Evolutionary conservation across 1,140 invertebrate genomes (phyloP).

Genomic region (Leucophenga varia): DNA sequence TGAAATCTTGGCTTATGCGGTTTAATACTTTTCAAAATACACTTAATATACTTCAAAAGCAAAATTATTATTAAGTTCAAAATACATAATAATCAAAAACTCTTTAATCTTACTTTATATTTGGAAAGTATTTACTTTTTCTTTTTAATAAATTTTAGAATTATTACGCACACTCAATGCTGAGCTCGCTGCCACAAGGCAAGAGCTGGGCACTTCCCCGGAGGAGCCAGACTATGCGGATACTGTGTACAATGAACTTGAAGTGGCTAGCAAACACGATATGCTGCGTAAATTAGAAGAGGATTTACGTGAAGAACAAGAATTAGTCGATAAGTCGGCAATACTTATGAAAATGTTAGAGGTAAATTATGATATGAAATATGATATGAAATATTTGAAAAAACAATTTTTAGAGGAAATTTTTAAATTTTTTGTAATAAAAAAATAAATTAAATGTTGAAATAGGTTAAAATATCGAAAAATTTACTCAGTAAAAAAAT

Average conservation of each 20-base stretch:
- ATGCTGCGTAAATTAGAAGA: constrained; percentile 48
- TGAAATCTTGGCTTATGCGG: no score
- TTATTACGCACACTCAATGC: constrained; percentile 36
- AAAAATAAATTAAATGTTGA: background rate
- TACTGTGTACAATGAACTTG: constrained; percentile 39
- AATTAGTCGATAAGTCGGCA: constrained; percentile 52
- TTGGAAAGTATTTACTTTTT: no score
- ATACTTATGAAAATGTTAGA: constrained; percentile 54
- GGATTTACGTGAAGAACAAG: constrained; percentile 49
- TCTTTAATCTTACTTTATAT: constrained; percentile 15
- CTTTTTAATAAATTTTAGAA: constrained; percentile 20
- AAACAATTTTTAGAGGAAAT: no score
- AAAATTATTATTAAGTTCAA: no score
- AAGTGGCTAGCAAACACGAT: constrained; percentile 42
- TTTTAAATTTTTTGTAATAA: background rate
- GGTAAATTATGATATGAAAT: no score
- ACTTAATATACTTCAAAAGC: no score
- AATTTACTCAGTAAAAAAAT: no score
- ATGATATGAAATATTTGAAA: no score
- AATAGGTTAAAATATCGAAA: background rate
- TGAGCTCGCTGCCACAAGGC: constrained; percentile 20
- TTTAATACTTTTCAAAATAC: no score
- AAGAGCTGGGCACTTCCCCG: constrained; percentile 17
- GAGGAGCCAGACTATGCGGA: constrained; percentile 36
- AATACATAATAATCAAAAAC: constrained; percentile 26